Conservation (phyloP, 2,888 invertebrate species). For the Lamproptera curius region DNA sequence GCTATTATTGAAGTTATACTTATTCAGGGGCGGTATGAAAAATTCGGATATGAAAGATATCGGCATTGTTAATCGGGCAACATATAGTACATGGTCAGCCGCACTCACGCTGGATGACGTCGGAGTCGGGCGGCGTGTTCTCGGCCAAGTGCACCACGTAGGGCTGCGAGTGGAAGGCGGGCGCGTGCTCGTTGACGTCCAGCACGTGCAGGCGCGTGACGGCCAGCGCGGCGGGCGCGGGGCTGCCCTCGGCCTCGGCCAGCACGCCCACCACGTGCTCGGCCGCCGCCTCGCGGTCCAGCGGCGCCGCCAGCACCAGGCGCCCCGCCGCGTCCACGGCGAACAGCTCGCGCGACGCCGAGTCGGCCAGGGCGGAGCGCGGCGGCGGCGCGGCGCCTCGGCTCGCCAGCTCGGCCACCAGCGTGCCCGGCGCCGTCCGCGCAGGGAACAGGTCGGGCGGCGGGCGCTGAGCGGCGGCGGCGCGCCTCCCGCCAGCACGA, state of each 20-base stretch:
- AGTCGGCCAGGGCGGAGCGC: constrained; percentile 89
- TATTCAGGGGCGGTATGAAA: too few species aligned
- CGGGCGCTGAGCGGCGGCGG: constrained; percentile 92
- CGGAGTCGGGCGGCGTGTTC: constrained; percentile 83
- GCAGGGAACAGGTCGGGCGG: constrained; percentile 87
- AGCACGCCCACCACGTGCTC: constrained; percentile 96
- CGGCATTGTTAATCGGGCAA: too few species aligned
- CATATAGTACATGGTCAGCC: too few species aligned
- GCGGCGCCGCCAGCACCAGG: constrained; percentile 86
- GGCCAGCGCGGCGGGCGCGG: constrained; percentile 83
- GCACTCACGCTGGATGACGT: constrained; percentile 82
- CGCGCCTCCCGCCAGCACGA: constrained; percentile 90
- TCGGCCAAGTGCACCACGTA: constrained; percentile 88
- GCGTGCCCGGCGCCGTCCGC: constrained; percentile 85
- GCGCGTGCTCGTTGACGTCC: constrained; percentile 93
- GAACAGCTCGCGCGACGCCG: constrained; percentile 83
- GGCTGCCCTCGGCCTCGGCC: constrained; percentile 83
- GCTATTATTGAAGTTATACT: too few species aligned
- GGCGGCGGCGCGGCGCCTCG: constrained; percentile 90
- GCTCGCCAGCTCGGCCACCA: constrained; percentile 93
- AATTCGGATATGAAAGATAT: too few species aligned
- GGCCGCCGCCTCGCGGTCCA: constrained; percentile 92
- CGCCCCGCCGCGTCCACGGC: constrained; percentile 89
- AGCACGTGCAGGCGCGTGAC: constrained; percentile 87
- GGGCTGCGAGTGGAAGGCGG: constrained; percentile 89